A percentile compares a stretch with the other conserved stretches of the same genome.
phyloP scores from a whole-genome alignment of 2,797 vertebrate species.

The Harpagifer antarcticus region DNA sequence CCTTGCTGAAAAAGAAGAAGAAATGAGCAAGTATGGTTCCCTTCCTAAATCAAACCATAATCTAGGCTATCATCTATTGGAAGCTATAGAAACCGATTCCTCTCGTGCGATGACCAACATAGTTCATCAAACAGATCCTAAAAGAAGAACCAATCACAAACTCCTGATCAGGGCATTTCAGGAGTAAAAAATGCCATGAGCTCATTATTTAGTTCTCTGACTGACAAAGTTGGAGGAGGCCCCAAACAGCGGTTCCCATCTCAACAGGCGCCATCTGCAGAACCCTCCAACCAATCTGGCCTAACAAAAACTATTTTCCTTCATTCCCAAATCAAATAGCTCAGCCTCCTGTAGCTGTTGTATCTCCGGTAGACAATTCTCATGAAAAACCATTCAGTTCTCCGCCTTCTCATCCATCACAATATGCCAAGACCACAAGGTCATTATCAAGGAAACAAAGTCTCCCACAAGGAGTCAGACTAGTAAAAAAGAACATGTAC shows the following conservation, averaged over 20 bases:
- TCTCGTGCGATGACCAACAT: slow-evolving; percentile 72
- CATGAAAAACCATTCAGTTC: slow-evolving; percentile 73
- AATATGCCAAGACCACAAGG: slow-evolving; percentile 58
- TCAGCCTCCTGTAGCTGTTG: slow-evolving; percentile 76
- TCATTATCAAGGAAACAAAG: slow-evolving; percentile 44
- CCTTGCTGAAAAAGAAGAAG: slow-evolving; percentile 97
- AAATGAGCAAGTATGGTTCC: slow-evolving; percentile 92
- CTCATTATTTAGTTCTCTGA: slow-evolving; percentile 89
- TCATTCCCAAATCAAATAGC: slow-evolving; percentile 80
- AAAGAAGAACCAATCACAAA: slow-evolving; percentile 60
- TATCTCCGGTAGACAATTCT: slow-evolving; percentile 82
- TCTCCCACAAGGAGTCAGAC: slow-evolving; percentile 16
- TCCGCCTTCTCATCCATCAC: slow-evolving; percentile 70
- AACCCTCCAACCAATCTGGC: slow-evolving; percentile 71
- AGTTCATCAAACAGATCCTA: slow-evolving; percentile 62
- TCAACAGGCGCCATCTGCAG: slow-evolving; percentile 66
- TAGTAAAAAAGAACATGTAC: slow-evolving; percentile 38
- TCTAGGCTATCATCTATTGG: slow-evolving; percentile 80
- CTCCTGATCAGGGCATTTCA: slow-evolving; percentile 71
- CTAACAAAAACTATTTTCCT: slow-evolving; percentile 83
- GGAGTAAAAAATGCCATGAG: slow-evolving; percentile 90
- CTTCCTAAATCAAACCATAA: slow-evolving; percentile 87
- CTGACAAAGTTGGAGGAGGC: slow-evolving; percentile 88
- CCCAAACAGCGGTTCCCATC: slow-evolving; percentile 83
- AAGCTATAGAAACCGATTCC: slow-evolving; percentile 79